Evolutionary conservation across 2,888 invertebrate genomes (phyloP).

Genomic region (Drepanosiphum platanoidis): DNA sequence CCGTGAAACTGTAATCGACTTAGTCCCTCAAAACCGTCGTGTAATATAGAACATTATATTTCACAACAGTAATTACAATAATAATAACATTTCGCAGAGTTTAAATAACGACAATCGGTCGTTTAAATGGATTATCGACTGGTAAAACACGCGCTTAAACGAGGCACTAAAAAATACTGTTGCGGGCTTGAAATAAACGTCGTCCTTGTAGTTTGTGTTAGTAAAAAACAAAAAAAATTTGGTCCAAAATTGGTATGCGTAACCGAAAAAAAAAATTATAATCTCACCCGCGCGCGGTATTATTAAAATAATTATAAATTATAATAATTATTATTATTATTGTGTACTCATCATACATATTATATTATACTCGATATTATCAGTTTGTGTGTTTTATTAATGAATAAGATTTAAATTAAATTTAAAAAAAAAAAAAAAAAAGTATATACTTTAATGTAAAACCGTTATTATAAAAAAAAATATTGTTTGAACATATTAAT

Average conservation of each 20-base stretch:
- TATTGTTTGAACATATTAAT: conserved; percentile 11
- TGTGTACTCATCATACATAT: background rate
- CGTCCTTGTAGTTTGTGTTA: too few relatives aligned
- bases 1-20: too few relatives aligned
- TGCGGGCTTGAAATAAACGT: too few relatives aligned
- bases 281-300: background rate
- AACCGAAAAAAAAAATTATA: background rate
- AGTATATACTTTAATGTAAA: background rate
- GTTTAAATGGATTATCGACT: background rate
- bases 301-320: background rate
- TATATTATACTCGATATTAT: background rate
- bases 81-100: too few relatives aligned
- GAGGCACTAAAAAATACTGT: too few relatives aligned
- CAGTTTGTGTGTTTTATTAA: conserved; percentile 3
- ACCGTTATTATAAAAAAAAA: background rate
- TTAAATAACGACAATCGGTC: background rate
- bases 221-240: too few relatives aligned
- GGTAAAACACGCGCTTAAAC: too few relatives aligned
- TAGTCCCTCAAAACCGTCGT: too few relatives aligned
- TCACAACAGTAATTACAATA: too few relatives aligned
- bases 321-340: conserved; percentile 14
- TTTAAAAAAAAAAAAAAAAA: background rate
- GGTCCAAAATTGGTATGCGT: background rate
- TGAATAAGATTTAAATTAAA: background rate
- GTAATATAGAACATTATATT: too few relatives aligned